Conservation (phyloP, 2,797 vertebrate species). For the Odontamblyopus lacepedii region DNA sequence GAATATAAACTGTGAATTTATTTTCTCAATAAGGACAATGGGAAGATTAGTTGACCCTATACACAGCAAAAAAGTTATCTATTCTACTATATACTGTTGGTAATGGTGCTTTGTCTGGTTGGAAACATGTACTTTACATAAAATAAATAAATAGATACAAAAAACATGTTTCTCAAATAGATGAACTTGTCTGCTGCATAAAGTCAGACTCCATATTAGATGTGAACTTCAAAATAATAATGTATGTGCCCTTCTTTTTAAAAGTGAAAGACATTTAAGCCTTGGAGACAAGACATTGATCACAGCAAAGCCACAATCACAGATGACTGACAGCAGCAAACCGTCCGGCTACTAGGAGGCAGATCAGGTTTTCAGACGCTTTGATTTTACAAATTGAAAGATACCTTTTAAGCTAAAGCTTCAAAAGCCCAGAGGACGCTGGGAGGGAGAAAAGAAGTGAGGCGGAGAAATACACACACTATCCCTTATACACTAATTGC, state of each 20-base stretch:
- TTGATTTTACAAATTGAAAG: slow-evolving; percentile 74
- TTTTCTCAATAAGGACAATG: no score
- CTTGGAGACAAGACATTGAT: slow-evolving; percentile 59
- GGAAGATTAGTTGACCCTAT: no score
- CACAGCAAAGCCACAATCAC: slow-evolving; percentile 50
- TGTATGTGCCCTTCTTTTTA: slow-evolving; percentile 29
- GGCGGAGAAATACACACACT: slow-evolving; percentile 13
- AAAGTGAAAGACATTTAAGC: slow-evolving; percentile 51
- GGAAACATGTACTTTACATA: no score
- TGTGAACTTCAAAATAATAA: slow-evolving; percentile 21
- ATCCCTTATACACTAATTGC: slow-evolving; percentile 38
- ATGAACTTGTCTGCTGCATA: slow-evolving; percentile 6
- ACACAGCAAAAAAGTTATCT: no score
- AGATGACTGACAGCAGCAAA: slow-evolving; percentile 66
- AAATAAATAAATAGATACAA: neutral
- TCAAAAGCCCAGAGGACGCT: slow-evolving; percentile 55
- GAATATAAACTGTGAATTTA: no score
- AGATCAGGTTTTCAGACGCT: slow-evolving; percentile 59
- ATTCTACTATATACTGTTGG: no score
- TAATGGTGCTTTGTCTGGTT: no score
- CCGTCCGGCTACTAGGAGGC: slow-evolving; percentile 52
- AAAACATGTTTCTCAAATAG: neutral
- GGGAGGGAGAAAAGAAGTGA: slow-evolving; percentile 38
- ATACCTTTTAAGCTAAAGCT: slow-evolving; percentile 65
- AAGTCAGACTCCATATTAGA: slow-evolving; percentile 23